Percentiles rank a stretch among this genome's conserved stretches.
phyloP scores from a whole-genome alignment of 2,888 invertebrate genomes.

The Hypercompe scribonia region DNA sequence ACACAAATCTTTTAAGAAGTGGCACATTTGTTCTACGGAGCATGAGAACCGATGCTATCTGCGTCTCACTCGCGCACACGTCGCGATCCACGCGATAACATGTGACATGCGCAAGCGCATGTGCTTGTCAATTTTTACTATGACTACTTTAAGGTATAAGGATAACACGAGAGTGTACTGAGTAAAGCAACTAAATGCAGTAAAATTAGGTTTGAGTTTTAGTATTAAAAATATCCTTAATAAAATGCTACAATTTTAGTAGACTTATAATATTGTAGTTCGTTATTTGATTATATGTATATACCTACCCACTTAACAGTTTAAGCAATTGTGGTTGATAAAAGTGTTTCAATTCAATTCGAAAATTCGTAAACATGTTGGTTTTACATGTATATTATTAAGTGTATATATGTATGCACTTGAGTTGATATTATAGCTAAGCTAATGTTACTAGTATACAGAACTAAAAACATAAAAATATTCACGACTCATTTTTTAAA shows the following conservation, averaged over 20 bases:
- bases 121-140: slow-evolving; percentile 55
- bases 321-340: too few relatives aligned
- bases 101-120: slow-evolving; percentile 52
- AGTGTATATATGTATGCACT: too few relatives aligned
- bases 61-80: slow-evolving; percentile 70
- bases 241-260: too few relatives aligned
- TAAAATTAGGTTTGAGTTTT: not conserved
- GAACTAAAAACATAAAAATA: not conserved
- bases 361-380: too few relatives aligned
- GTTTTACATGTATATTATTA: too few relatives aligned
- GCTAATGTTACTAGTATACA: too few relatives aligned
- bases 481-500: not conserved
- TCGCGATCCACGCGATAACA: slow-evolving; percentile 64
- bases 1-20: slow-evolving; percentile 59
- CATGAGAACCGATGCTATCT: slow-evolving; percentile 83
- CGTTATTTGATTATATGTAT: too few relatives aligned
- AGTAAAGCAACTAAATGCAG: not conserved
- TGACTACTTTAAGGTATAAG: slow-evolving; percentile 41
- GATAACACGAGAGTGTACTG: slow-evolving; percentile 20
- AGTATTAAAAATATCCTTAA: not conserved
- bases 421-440: too few relatives aligned
- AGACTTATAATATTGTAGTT: too few relatives aligned
- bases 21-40: slow-evolving; percentile 55
- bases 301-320: too few relatives aligned
- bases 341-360: too few relatives aligned